phyloP scores from a whole-genome alignment of 2,113 vertebrate genomes.

The Python bivittatus region DNA sequence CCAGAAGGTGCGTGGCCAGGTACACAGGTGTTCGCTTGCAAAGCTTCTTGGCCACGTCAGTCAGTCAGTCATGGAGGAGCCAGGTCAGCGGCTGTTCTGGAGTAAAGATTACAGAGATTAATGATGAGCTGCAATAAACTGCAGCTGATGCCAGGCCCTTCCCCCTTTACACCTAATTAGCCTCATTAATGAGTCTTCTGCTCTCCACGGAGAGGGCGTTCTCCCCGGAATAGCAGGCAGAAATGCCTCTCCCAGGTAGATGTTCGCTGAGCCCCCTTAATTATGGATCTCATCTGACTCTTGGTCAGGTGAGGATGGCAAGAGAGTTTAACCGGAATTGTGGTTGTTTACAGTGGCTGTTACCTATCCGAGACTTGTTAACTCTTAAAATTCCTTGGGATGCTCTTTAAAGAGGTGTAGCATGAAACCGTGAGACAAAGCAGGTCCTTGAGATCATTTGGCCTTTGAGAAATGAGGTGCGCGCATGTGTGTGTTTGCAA shows the following conservation, averaged over 20 bases:
- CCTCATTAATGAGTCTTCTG: constrained; percentile 90
- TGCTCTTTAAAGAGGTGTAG: background rate
- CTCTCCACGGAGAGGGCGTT: constrained; percentile 81
- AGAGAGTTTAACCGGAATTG: constrained; percentile 62
- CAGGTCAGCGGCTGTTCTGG: constrained; percentile 88
- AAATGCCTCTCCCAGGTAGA: constrained; percentile 86
- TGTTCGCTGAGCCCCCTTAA: constrained; percentile 78
- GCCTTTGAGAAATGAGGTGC: background rate
- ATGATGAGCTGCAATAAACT: constrained; percentile 87
- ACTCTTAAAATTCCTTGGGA: constrained; percentile 57
- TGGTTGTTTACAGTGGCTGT: constrained; percentile 71
- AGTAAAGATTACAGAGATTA: constrained; percentile 91
- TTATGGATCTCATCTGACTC: constrained; percentile 82
- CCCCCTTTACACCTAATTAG: constrained; percentile 98
- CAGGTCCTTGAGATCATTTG: background rate
- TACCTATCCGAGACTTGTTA: constrained; percentile 51
- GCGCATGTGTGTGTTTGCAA: background rate
- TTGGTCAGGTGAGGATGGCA: constrained; percentile 45
- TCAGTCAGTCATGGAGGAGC: constrained; percentile 75
- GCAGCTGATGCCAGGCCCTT: constrained; percentile 91
- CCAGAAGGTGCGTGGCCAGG: constrained; percentile 71
- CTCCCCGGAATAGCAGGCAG: constrained; percentile 85
- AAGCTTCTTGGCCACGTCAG: constrained; percentile 65
- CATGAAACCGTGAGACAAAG: background rate
- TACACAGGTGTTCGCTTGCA: constrained; percentile 76